Evolutionary conservation across 2,113 vertebrate genomes (phyloP).

Genomic region (Salvator merianae): DNA sequence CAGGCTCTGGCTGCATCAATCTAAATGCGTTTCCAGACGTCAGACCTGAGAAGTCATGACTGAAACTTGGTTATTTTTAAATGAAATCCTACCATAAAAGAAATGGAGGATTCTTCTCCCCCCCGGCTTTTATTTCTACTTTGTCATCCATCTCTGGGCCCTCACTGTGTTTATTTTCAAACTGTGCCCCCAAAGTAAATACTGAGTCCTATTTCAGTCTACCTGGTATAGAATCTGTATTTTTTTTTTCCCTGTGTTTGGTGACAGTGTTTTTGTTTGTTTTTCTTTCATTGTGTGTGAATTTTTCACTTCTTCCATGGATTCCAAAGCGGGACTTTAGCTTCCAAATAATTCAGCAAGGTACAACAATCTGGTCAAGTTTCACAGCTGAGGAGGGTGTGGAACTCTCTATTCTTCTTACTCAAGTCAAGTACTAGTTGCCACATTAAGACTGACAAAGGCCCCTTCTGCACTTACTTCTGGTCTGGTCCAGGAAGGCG

Average conservation of each 20-base stretch:
- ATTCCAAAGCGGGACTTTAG: background rate
- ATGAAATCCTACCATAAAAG: slow-evolving; percentile 82
- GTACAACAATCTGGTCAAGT: no score
- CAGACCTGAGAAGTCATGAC: slow-evolving; percentile 80
- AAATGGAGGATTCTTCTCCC: slow-evolving; percentile 40
- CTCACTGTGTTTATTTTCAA: slow-evolving; percentile 46
- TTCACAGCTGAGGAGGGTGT: background rate
- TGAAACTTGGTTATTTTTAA: slow-evolving; percentile 80
- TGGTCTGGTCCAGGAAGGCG: no score
- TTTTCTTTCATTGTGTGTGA: background rate
- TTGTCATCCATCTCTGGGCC: slow-evolving; percentile 58
- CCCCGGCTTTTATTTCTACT: slow-evolving; percentile 48
- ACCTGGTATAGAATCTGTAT: slow-evolving; percentile 23
- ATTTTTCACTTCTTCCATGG: background rate
- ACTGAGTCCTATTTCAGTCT: slow-evolving; percentile 42
- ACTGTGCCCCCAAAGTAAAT: slow-evolving; percentile 57
- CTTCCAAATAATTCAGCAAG: background rate
- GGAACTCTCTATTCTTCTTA: background rate
- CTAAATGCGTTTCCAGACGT: slow-evolving; percentile 82
- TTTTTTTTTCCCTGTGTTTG: slow-evolving; percentile 17
- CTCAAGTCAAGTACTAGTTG: background rate
- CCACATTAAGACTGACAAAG: slow-evolving; percentile 19
- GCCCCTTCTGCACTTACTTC: no score
- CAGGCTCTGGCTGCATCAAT: slow-evolving; percentile 80
- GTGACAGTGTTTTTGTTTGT: background rate